Evolutionary conservation across 2,888 invertebrate species (phyloP).

Genomic region (Epirrita christyi): DNA sequence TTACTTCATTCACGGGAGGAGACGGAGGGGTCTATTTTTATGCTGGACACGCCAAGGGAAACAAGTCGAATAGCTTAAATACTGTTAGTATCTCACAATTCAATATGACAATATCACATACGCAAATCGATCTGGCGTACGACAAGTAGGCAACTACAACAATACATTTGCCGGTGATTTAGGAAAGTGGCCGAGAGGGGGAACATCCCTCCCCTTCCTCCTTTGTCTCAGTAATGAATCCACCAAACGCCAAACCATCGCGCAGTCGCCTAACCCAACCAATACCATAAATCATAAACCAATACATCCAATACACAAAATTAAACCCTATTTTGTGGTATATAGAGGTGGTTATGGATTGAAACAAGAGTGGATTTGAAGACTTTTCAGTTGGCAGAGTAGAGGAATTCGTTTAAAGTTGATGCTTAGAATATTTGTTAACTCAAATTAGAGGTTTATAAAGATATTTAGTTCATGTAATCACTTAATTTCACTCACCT

Average conservation of each 20-base stretch:
- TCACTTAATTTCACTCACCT: conserved; percentile 53
- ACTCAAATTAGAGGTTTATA: conserved; percentile 74
- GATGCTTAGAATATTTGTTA: conserved; percentile 72
- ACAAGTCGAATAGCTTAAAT: too few relatives aligned
- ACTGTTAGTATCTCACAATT: neutral
- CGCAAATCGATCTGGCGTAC: conserved; percentile 28
- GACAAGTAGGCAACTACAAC: conserved; percentile 50
- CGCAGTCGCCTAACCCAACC: conserved; percentile 67
- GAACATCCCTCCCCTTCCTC: conserved; percentile 46
- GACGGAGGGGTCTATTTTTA: too few relatives aligned
- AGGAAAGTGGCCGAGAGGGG: conserved; percentile 70
- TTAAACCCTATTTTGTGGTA: conserved; percentile 12
- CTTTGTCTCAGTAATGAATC: conserved; percentile 84
- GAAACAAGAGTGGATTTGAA: conserved; percentile 3
- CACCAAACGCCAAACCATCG: conserved; percentile 79
- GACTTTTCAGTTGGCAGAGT: conserved; percentile 7
- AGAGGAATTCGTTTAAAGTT: conserved; percentile 67
- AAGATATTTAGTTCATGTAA: conserved; percentile 58
- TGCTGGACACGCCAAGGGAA: too few relatives aligned
- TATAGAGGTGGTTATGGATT: conserved; percentile 1
- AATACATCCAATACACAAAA: conserved; percentile 31
- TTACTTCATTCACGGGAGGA: too few relatives aligned
- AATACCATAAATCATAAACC: conserved; percentile 68
- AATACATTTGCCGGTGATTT: conserved; percentile 79
- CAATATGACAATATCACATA: conserved; percentile 20